Conservation (phyloP, 2,113 vertebrate genomes). For the Mastomys coucha region DNA sequence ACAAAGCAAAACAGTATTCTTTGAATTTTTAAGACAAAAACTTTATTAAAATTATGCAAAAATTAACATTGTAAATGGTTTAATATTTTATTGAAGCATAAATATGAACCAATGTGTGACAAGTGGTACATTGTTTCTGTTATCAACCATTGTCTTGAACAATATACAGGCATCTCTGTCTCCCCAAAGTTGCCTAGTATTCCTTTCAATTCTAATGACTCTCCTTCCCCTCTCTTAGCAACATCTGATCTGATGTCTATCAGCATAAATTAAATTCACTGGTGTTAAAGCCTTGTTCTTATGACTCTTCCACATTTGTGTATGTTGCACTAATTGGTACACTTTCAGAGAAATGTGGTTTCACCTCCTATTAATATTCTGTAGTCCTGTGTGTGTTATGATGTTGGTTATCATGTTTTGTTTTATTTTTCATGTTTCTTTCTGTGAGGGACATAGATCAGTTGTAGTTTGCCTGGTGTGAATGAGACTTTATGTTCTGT, state of each 20-base stretch:
- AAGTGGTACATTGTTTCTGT: not conserved
- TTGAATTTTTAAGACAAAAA: not conserved
- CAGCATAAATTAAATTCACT: not conserved
- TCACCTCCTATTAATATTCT: not conserved
- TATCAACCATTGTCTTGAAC: not conserved
- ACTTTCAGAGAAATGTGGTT: not conserved
- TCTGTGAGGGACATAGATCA: not conserved
- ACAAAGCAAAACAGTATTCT: not conserved
- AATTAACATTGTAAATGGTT: not conserved
- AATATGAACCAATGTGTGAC: not conserved
- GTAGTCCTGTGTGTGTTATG: not conserved
- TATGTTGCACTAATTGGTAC: not conserved
- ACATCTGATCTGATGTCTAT: not conserved
- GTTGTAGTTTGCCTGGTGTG: not conserved
- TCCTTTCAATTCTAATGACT: not conserved
- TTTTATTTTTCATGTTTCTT: not conserved
- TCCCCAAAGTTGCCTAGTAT: not conserved
- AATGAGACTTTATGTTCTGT: not conserved
- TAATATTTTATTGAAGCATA: not conserved
- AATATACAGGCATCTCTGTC: not conserved
- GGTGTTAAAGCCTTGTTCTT: not conserved
- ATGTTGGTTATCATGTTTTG: not conserved
- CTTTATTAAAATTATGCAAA: not conserved
- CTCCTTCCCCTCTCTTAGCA: not conserved
- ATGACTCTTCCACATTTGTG: not conserved